Evolutionary conservation across 2,888 invertebrate species (phyloP).

Genomic region (Nephrocerus scutellatus): DNA sequence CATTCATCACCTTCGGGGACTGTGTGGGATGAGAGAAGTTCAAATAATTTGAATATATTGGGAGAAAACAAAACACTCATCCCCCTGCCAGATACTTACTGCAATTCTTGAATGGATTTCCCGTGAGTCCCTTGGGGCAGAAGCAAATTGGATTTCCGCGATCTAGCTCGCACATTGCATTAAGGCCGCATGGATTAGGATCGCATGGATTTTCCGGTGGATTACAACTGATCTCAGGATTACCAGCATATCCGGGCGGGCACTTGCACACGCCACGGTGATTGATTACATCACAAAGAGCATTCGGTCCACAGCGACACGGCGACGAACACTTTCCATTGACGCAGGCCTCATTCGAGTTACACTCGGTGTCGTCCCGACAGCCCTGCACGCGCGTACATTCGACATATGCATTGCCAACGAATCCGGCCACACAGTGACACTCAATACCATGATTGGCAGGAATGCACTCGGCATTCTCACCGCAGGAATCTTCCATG

Average conservation of each 20-base stretch:
- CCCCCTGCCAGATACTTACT: constrained; percentile 58
- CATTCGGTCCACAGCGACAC: constrained; percentile 70
- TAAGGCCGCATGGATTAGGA: constrained; percentile 81
- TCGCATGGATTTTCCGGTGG: constrained; percentile 71
- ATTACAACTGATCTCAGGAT: constrained; percentile 64
- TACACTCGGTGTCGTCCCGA: constrained; percentile 64
- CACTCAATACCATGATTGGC: constrained; percentile 71
- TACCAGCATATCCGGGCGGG: constrained; percentile 71
- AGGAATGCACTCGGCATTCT: constrained; percentile 72
- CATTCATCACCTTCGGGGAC: constrained; percentile 85
- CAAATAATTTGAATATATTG: background rate
- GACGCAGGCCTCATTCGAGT: constrained; percentile 67
- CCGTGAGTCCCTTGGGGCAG: constrained; percentile 82
- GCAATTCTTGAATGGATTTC: constrained; percentile 85
- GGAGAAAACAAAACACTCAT: background rate
- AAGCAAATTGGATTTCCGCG: constrained; percentile 81
- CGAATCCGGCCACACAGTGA: constrained; percentile 63
- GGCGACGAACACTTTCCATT: constrained; percentile 71
- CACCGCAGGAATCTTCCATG: constrained; percentile 70
- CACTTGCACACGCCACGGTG: constrained; percentile 78
- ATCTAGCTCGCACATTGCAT: constrained; percentile 77
- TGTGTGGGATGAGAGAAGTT: constrained; percentile 48
- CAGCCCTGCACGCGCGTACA: constrained; percentile 66
- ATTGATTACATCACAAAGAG: constrained; percentile 73
- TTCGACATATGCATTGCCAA: constrained; percentile 70